phyloP scores from a whole-genome alignment of 2,113 vertebrate genomes.

The Ictidomys tridecemlineatus region DNA sequence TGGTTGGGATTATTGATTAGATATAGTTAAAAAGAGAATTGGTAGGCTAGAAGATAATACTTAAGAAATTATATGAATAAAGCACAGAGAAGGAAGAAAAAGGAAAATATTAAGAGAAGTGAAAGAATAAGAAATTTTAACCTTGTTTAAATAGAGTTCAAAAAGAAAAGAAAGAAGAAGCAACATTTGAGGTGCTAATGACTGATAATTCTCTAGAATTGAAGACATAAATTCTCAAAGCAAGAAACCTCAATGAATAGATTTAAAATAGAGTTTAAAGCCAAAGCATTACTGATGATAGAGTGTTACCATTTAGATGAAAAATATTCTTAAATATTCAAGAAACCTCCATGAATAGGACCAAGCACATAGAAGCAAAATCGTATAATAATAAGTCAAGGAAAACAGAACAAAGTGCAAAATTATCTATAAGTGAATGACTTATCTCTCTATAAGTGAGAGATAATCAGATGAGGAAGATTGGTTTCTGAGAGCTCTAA shows the following conservation, averaged over 20 bases:
- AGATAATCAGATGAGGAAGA: neutral
- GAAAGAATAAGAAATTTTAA: neutral
- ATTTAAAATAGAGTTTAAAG: neutral
- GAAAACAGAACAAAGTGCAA: neutral
- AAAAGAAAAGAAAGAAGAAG: neutral
- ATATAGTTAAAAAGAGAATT: constrained; percentile 37
- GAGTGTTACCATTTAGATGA: neutral
- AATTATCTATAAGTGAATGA: neutral
- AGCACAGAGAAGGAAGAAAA: neutral
- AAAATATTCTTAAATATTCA: constrained; percentile 24
- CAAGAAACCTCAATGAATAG: neutral
- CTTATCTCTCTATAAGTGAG: neutral
- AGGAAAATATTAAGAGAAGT: constrained; percentile 29
- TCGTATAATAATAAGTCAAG: neutral
- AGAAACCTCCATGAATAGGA: neutral
- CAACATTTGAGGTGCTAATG: neutral
- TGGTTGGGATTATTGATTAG: neutral
- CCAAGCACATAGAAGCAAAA: neutral
- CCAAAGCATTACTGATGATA: neutral
- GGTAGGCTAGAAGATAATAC: neutral
- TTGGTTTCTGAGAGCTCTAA: neutral
- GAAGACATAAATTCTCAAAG: neutral
- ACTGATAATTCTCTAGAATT: neutral
- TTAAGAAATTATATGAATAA: neutral
- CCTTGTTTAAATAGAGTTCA: neutral